phyloP scores from a whole-genome alignment of 2,888 invertebrate genomes.

The Galeruca laticollis region DNA sequence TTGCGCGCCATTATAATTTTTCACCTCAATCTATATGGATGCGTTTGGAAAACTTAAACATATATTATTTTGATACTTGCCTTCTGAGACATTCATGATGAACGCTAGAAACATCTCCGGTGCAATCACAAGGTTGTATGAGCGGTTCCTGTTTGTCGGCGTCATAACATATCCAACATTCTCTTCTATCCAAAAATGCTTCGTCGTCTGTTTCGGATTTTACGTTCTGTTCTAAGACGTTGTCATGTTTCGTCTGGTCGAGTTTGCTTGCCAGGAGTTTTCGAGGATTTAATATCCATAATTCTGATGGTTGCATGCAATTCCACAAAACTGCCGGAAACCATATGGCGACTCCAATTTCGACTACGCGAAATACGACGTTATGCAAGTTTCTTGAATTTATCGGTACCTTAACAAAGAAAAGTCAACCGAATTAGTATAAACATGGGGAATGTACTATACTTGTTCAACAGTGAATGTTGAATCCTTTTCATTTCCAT shows the following conservation, averaged over 20 bases:
- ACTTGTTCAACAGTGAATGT: background rate
- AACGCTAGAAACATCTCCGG: conserved; percentile 92
- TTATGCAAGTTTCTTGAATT: conserved; percentile 94
- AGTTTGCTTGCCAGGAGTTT: conserved; percentile 76
- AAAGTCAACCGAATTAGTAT: background rate
- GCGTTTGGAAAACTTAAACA: no score
- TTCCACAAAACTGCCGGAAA: conserved; percentile 97
- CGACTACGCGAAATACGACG: conserved; percentile 89
- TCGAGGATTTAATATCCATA: conserved; percentile 94
- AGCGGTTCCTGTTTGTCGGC: conserved; percentile 82
- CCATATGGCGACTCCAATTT: conserved; percentile 94
- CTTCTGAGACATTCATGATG: conserved; percentile 91
- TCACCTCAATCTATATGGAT: no score
- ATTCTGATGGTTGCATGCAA: conserved; percentile 91
- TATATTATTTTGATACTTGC: conserved; percentile 35
- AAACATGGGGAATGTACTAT: background rate
- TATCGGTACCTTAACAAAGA: conserved; percentile 70
- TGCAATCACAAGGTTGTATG: conserved; percentile 90
- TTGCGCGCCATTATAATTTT: no score
- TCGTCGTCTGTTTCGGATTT: conserved; percentile 64
- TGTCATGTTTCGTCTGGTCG: conserved; percentile 45
- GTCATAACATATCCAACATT: conserved; percentile 97
- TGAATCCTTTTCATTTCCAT: no score
- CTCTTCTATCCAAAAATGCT: conserved; percentile 73
- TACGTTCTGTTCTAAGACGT: conserved; percentile 27